Evolutionary conservation across 2,113 vertebrate genomes (phyloP).

Genomic region (Leuciscus idus): DNA sequence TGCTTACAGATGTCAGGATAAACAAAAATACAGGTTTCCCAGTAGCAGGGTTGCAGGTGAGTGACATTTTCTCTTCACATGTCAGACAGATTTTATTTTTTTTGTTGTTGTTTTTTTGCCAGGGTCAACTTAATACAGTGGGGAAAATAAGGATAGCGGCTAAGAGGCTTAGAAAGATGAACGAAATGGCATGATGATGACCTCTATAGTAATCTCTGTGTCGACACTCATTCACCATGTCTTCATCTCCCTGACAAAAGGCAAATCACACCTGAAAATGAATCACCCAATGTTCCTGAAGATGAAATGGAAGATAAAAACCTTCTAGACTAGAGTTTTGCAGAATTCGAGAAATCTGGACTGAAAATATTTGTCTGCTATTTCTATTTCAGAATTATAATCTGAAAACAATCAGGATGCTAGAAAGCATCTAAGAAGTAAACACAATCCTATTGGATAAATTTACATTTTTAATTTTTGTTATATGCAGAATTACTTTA

Average conservation of each 20-base stretch:
- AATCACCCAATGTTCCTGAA: background rate
- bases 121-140: background rate
- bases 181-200: conserved; percentile 9
- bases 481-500: background rate
- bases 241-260: conserved; percentile 2
- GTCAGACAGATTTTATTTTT: background rate
- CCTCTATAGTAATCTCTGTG: conserved; percentile 9
- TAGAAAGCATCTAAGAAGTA: background rate
- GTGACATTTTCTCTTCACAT: background rate
- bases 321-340: background rate
- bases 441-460: background rate
- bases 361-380: background rate
- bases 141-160: background rate
- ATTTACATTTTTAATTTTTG: background rate
- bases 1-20: background rate
- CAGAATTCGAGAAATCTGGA: background rate
- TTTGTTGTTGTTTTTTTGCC: background rate
- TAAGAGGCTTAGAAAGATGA: conserved; percentile 30
- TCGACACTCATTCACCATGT: background rate
- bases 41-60: background rate
- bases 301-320: background rate
- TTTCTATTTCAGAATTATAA: background rate
- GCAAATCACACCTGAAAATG: background rate
- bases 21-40: background rate
- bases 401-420: background rate